Base-by-base conservation (phyloP, 2,113 vertebrate species). In the Tyto alba region DNA sequence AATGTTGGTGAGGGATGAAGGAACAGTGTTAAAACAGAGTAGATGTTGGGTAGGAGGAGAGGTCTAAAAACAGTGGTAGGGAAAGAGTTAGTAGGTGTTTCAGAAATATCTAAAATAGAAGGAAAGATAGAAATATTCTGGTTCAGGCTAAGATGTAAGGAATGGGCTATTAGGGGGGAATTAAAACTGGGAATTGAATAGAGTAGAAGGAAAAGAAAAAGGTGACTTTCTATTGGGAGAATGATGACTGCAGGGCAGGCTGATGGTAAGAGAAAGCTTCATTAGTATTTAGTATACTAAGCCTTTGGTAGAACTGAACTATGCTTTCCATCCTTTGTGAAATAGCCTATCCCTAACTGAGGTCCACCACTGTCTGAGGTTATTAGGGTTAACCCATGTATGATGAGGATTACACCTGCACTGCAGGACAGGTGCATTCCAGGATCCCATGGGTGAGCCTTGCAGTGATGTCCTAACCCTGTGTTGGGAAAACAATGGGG, bases 21-120 rank as follows among this genome's bases (percentile, higher is more conserved):
- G 80, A 90, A 92, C 10, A 82, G 89, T 92, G 87, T 72, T 91
- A 90, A 91, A 95, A 66, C n/a, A 67, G 68, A 81, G 92, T 76
- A 88, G 87, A 91, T 75, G 80, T 47, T 91, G 81, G 74, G 86
- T 93, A 82, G 80, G 91, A 93, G 91, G 94, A 85, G 67, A 94
- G 86, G 67, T 94, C 84, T 95, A 88, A 89, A 96, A 89, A 92
- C 69, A 78, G 88, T 79, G 90, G 36, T 69, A 87, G 55, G 20
- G 57, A 71, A 95, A 93, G 74, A 94, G 85, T 88, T 76, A 90
- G 95, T 92, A 89, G 74, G 88, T 89, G 90, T 94, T 93, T 62
- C 45, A 89, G 71, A 92, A 92, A 76, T 77, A 92, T 14, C 78
- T 94, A 77, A 89, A 92, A 91, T 23, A 73, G 45, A 95, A 73